Evolutionary conservation across 1,140 invertebrate species (phyloP).

Genomic region (Tetranychus cinnabarinus): DNA sequence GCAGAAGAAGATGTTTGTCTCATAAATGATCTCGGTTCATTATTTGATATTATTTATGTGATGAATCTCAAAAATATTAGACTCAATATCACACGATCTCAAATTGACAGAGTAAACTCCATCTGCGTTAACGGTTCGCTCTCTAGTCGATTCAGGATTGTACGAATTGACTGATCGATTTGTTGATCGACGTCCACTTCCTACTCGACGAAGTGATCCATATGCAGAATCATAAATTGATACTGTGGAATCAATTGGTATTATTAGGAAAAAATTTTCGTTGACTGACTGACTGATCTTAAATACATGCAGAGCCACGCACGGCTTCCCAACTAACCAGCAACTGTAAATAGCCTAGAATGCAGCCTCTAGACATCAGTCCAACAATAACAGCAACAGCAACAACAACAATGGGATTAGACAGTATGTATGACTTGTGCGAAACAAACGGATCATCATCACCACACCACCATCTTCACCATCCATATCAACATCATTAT

Average conservation of each 20-base stretch:
- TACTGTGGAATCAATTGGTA: not conserved
- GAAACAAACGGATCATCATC: not conserved
- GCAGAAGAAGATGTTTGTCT: not conserved
- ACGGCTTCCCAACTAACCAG: too few species aligned
- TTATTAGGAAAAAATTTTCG: not conserved
- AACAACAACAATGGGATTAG: too few species aligned
- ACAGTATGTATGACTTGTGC: too few species aligned
- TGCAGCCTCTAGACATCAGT: too few species aligned
- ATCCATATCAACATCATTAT: not conserved
- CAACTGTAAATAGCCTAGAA: too few species aligned
- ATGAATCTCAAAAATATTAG: not conserved
- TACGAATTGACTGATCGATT: not conserved
- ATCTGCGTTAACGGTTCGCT: not conserved
- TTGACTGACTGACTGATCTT: too few species aligned
- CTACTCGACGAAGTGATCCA: not conserved
- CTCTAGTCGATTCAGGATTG: not conserved
- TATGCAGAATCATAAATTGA: not conserved
- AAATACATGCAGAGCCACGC: too few species aligned
- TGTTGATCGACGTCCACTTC: not conserved
- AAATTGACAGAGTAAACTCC: not conserved
- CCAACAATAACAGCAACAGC: too few species aligned
- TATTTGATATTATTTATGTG: not conserved
- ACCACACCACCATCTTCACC: not conserved
- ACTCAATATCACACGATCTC: not conserved
- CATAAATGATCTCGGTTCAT: not conserved